Base-by-base conservation (phyloP, 2,888 invertebrate species). In the Xanthorhoe designata region DNA sequence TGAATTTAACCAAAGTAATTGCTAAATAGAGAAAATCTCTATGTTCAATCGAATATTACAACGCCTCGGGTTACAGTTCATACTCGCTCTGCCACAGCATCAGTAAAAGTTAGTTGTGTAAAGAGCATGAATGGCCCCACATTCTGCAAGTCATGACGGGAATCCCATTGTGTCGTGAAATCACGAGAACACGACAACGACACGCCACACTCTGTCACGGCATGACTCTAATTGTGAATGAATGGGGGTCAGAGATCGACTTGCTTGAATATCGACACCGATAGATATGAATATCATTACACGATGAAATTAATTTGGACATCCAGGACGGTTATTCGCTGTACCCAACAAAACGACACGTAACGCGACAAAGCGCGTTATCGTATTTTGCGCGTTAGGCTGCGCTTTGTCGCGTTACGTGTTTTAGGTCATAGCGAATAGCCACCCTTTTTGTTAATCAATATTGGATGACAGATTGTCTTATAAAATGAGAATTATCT, bases 151-250 rank as follows among this genome's bases (percentile, higher is more conserved):
- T 93, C 92, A 93, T 87, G 88, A 82, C 90, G 87, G 84, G 86
- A 87, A 89, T 88, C 83, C 90, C 89, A 92, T 92, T 92, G 92
- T 93, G 89, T 85, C 85, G 87, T 82, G 81, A 82, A 85, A 88
- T 88, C 90, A 90, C 87, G 86, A 85, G 81, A 83, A 80, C 82
- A 83, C 80, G 82, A 85, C 85, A 86, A 78, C 83, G 79, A 84
- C 85, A 85, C 81, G 79, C 70, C 79, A 72, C 69, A 66, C 64
- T 73, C 79, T 81, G 86, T 83, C 86, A 84, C 84, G 88, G 89
- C 89, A 89, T 81, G 84, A 81, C 81, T 80, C 88, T 91, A 90
- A 92, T 93, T 92, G 90, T 92, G 88, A 91, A 92, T 91, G 91
- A 90, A 91, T 88, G 80, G 77, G 86, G 92, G 90, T 92, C 91